These are phyloP conservation scores for Acrobasis repandana DNA, from an alignment of 2,888 invertebrate species.

Conservation along the genomic window DNA sequence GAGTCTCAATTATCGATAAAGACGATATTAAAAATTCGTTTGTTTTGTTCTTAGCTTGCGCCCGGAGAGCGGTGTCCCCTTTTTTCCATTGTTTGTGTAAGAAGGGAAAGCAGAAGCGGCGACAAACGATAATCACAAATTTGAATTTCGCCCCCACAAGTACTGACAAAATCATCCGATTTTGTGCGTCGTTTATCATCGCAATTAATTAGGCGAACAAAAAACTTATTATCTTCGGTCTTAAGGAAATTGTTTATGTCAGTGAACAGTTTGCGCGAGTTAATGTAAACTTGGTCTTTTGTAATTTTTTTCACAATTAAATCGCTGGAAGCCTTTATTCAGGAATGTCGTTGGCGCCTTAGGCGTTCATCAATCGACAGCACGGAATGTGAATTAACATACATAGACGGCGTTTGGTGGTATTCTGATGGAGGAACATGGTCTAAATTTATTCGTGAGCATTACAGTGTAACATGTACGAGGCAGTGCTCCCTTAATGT, in stretches of 20 bases:
- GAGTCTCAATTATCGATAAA: slow-evolving; percentile 83
- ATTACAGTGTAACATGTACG: slow-evolving; percentile 79
- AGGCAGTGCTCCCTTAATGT: slow-evolving; percentile 79
- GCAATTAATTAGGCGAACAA: slow-evolving; percentile 72
- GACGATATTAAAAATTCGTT: slow-evolving; percentile 83
- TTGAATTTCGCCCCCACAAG: slow-evolving; percentile 75
- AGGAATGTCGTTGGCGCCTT: slow-evolving; percentile 36
- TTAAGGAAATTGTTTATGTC: slow-evolving; percentile 56
- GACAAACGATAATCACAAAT: slow-evolving; percentile 78
- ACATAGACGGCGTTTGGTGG: slow-evolving; percentile 65
- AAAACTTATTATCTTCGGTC: slow-evolving; percentile 61
- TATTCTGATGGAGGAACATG: slow-evolving; percentile 72
- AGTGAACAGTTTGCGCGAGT: slow-evolving; percentile 49
- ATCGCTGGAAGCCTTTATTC: slow-evolving; percentile 36
- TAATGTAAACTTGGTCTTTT: slow-evolving; percentile 49
- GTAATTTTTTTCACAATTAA: slow-evolving; percentile 37
- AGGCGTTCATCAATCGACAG: slow-evolving; percentile 47
- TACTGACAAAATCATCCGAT: slow-evolving; percentile 74
- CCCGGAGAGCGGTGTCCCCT: slow-evolving; percentile 73
- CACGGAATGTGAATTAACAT: slow-evolving; percentile 63
- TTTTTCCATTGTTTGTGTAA: slow-evolving; percentile 78
- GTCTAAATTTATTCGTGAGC: slow-evolving; percentile 80
- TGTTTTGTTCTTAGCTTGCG: slow-evolving; percentile 80
- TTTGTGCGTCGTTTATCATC: slow-evolving; percentile 75
- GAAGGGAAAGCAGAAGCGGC: slow-evolving; percentile 70